phyloP scores from a whole-genome alignment of 2,888 invertebrate genomes.

The Brassicogethes aeneus region DNA sequence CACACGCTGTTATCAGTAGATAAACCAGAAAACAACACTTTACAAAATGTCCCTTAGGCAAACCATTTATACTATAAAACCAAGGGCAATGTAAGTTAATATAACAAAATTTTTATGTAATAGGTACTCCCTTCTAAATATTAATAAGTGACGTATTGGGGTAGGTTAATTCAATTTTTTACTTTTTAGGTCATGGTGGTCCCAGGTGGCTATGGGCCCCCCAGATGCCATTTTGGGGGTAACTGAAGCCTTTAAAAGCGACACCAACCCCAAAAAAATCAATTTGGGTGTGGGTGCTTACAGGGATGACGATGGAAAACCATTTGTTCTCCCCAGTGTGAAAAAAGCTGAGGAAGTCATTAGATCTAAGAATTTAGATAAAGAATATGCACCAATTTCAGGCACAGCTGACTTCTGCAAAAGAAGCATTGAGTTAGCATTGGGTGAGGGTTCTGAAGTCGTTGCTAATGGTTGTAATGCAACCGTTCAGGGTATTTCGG shows the following conservation, averaged over 20 bases:
- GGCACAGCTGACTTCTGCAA: conserved; percentile 80
- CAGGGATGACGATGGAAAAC: conserved; percentile 95
- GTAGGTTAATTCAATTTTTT: too few relatives aligned
- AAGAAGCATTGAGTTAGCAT: conserved; percentile 76
- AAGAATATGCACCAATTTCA: conserved; percentile 91
- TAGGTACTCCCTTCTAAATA: too few relatives aligned
- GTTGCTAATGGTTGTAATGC: conserved; percentile 60
- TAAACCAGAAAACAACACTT: neutral
- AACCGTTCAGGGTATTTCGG: conserved; percentile 85
- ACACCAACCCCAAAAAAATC: conserved; percentile 86
- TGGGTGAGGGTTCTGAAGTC: conserved; percentile 67
- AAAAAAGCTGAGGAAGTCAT: conserved; percentile 75
- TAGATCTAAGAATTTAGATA: conserved; percentile 60
- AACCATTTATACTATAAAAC: conserved; percentile 10
- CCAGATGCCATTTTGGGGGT: conserved; percentile 97
- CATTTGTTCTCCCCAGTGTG: conserved; percentile 87
- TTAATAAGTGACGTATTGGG: too few relatives aligned
- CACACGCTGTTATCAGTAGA: neutral
- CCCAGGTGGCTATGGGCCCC: conserved; percentile 89
- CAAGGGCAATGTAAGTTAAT: conserved; percentile 25
- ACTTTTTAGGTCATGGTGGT: conserved; percentile 69
- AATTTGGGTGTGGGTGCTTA: conserved; percentile 97
- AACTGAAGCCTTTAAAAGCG: conserved; percentile 90
- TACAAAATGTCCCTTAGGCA: neutral
- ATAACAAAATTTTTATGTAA: too few relatives aligned